Conservation (phyloP, 2,888 invertebrate species). For the Criorhina ranunculi region DNA sequence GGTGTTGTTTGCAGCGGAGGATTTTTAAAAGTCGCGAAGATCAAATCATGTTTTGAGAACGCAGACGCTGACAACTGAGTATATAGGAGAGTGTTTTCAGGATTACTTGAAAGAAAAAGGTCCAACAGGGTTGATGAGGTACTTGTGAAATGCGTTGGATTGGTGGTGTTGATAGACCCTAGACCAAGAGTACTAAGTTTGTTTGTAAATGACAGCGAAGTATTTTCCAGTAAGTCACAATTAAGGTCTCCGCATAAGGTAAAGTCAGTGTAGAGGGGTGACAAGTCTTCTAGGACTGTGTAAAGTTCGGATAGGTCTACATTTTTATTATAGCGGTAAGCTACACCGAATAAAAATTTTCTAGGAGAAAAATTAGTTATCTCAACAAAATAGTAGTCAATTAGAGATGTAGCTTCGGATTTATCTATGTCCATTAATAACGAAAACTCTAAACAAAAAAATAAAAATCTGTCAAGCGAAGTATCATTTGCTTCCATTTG, state of each 20-base stretch:
- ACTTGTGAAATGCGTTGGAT: no score
- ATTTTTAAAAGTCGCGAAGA: not conserved
- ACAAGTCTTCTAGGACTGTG: not conserved
- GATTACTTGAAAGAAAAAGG: no score
- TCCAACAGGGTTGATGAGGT: no score
- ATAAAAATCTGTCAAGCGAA: no score
- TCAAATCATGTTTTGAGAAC: conserved; percentile 1
- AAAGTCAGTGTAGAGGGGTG: not conserved
- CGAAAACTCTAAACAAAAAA: no score
- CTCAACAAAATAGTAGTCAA: not conserved
- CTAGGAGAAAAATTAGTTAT: no score
- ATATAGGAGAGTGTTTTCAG: no score
- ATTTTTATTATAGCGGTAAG: not conserved
- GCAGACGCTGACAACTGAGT: no score
- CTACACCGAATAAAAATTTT: not conserved
- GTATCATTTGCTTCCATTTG: no score
- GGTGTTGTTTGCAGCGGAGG: not conserved
- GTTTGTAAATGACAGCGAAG: not conserved
- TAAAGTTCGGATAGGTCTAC: not conserved
- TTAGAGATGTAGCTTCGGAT: not conserved
- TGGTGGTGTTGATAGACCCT: no score
- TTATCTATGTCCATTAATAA: no score
- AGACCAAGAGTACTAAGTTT: no score
- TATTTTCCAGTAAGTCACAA: not conserved
- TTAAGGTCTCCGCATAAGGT: not conserved